Percentiles rank a stretch among this genome's conserved stretches.
phyloP scores from a whole-genome alignment of 2,113 vertebrate species.

The Carettochelys insculpta region DNA sequence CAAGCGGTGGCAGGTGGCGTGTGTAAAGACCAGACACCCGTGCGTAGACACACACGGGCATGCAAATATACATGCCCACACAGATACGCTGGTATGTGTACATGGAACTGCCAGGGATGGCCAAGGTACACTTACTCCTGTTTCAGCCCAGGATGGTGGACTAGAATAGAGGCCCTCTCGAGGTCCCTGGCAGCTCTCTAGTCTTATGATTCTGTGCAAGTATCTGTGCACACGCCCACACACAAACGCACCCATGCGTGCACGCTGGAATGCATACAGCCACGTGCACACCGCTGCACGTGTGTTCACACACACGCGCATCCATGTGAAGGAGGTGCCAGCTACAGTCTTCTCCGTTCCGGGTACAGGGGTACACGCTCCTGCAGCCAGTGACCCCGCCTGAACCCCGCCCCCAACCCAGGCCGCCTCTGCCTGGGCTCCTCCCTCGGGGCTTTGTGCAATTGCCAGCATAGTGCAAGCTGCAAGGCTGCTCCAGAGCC shows the following conservation, averaged over 20 bases:
- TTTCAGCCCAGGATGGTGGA: not conserved
- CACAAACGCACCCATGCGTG: not conserved
- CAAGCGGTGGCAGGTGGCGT: too few relatives aligned
- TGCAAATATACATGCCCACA: not conserved
- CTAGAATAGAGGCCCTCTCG: not conserved
- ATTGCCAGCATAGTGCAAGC: too few relatives aligned
- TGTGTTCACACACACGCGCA: not conserved
- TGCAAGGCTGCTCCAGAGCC: too few relatives aligned
- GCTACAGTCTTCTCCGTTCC: not conserved
- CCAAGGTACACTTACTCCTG: not conserved
- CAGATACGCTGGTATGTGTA: too few relatives aligned
- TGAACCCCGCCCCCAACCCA: not conserved
- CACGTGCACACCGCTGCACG: not conserved
- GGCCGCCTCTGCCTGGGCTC: not conserved
- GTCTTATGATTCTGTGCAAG: not conserved
- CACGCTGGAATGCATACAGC: too few relatives aligned
- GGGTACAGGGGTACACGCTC: not conserved
- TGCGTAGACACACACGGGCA: not conserved
- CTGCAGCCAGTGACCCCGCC: not conserved
- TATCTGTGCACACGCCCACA: not conserved
- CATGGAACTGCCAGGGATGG: not conserved
- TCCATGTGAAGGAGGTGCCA: fast-evolving
- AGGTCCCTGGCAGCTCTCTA: not conserved
- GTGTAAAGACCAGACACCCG: too few relatives aligned
- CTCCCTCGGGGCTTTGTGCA: not conserved